Percentiles rank a stretch among this genome's conserved stretches.
phyloP scores from a whole-genome alignment of 2,113 vertebrate species.

The Salvelinus alpinus region DNA sequence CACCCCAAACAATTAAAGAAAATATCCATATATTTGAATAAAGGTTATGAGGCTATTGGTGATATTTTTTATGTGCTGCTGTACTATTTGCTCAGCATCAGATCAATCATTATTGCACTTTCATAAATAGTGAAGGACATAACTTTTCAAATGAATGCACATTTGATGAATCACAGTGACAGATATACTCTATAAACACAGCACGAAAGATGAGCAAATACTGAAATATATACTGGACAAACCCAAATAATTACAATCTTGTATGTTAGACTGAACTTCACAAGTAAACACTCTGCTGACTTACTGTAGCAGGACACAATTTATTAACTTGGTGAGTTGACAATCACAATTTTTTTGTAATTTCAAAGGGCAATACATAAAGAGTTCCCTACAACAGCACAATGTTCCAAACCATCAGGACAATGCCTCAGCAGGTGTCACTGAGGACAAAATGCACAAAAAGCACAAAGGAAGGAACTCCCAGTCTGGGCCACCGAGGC shows the following conservation, averaged over 20 bases:
- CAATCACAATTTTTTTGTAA: too few species aligned
- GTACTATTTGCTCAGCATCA: constrained; percentile 47
- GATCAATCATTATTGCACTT: constrained; percentile 53
- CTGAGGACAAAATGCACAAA: too few species aligned
- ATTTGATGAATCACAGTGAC: constrained; percentile 35
- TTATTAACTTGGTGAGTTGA: too few species aligned
- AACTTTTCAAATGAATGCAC: constrained; percentile 37
- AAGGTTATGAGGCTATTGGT: too few species aligned
- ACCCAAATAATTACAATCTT: constrained; percentile 9
- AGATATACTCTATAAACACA: too few species aligned
- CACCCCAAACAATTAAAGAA: too few species aligned
- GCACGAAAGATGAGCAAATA: constrained; percentile 42
- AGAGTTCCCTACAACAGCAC: neutral
- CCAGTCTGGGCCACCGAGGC: neutral
- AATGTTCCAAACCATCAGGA: neutral
- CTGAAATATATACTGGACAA: constrained; percentile 6
- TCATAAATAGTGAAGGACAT: constrained; percentile 54
- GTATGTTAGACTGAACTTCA: neutral
- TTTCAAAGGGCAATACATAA: too few species aligned
- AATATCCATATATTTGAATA: too few species aligned
- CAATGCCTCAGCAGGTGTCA: too few species aligned
- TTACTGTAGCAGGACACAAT: neutral
- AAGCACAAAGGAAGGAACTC: neutral
- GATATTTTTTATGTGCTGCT: neutral
- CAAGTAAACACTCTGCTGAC: neutral